A percentile compares a stretch with the other conserved stretches of the same genome.
These are phyloP conservation scores for Holothuria scabra DNA, from an alignment of 53 echinoderm and acorn worm species.

Conservation along the genomic window DNA sequence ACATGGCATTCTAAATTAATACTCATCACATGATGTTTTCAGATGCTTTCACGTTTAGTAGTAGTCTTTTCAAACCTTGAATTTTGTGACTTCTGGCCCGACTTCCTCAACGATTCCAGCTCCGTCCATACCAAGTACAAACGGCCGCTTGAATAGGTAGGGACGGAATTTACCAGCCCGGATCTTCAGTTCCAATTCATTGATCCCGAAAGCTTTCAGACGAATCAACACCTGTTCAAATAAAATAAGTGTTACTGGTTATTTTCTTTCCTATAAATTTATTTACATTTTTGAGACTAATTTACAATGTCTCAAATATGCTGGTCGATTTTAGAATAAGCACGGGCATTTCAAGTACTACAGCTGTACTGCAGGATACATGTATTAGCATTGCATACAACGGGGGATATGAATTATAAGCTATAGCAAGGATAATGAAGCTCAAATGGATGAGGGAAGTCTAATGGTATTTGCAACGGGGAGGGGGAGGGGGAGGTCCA, in stretches of 20 bases:
- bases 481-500: no score
- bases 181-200: constrained; percentile 60
- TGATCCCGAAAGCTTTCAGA: constrained; percentile 67
- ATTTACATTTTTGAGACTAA: no score
- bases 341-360: neutral
- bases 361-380: no score
- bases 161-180: constrained; percentile 36
- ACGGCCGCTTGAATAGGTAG: constrained; percentile 35
- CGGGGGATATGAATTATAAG: no score
- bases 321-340: neutral
- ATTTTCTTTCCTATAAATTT: neutral
- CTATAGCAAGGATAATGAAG: no score
- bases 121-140: constrained; percentile 70
- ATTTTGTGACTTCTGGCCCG: constrained; percentile 56
- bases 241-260: neutral
- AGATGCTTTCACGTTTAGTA: no score
- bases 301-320: neutral
- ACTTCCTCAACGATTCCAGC: constrained; percentile 70
- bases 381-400: no score
- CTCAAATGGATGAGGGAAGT: no score
- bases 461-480: no score
- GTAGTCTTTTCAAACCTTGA: constrained; percentile 43
- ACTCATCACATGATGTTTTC: no score
- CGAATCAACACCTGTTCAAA: constrained; percentile 60
- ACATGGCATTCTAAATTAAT: no score